A percentile compares a stretch with the other conserved stretches of the same genome.
phyloP scores from a whole-genome alignment of 1,140 invertebrate genomes.

The Drosophila obscura region DNA sequence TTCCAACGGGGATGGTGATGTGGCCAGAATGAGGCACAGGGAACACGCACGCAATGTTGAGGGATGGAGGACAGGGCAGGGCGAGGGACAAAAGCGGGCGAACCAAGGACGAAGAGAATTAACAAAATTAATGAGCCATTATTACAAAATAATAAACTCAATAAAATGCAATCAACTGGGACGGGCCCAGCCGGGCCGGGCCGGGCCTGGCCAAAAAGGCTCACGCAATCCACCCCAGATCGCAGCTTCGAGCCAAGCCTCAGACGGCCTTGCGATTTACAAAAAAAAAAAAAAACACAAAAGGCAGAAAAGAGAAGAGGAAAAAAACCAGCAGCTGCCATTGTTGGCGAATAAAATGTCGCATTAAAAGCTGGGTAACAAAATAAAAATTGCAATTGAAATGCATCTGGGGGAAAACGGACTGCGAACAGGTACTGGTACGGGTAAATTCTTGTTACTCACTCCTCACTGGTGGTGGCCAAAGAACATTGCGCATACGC shows the following conservation, averaged over 20 bases:
- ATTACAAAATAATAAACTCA: slow-evolving; percentile 31
- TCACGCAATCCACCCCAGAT: slow-evolving; percentile 11
- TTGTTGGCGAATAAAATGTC: slow-evolving; percentile 41
- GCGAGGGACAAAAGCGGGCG: no score
- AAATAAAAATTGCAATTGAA: slow-evolving; percentile 55
- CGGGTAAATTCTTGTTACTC: slow-evolving; percentile 30
- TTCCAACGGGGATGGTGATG: no score
- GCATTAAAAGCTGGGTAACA: slow-evolving; percentile 27
- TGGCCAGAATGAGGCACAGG: no score
- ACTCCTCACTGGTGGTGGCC: slow-evolving; percentile 1
- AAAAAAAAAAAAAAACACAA: not conserved
- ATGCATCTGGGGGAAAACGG: slow-evolving; percentile 26
- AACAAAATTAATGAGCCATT: slow-evolving; percentile 12
- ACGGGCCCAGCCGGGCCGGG: not conserved
- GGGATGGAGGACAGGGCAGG: not conserved
- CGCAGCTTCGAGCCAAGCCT: not conserved
- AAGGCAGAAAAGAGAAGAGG: not conserved
- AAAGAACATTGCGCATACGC: slow-evolving; percentile 44
- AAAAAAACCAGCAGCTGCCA: slow-evolving; percentile 9
- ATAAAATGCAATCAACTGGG: slow-evolving; percentile 34
- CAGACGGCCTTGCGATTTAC: slow-evolving; percentile 39
- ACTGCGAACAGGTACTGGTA: no score
- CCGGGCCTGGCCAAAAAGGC: slow-evolving; percentile 5
- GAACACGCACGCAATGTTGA: not conserved
- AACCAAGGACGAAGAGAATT: slow-evolving; percentile 13